phyloP scores from a whole-genome alignment of 2,797 vertebrate species.

The Tangara arthus region DNA sequence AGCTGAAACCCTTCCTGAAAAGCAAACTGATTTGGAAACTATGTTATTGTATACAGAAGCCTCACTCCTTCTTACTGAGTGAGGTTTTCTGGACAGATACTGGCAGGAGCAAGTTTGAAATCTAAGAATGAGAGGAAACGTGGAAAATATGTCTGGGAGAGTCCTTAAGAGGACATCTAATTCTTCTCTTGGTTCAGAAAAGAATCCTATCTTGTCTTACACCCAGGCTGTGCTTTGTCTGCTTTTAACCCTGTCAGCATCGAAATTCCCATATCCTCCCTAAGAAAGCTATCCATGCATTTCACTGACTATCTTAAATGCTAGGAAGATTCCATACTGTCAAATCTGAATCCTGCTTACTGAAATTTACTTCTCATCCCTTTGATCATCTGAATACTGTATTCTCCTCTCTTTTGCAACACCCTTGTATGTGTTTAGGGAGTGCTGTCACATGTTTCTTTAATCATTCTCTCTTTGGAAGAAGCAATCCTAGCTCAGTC shows the following conservation, averaged over 20 bases:
- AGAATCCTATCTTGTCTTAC: neutral
- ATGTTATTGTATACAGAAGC: neutral
- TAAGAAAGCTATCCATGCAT: neutral
- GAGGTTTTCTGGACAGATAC: neutral
- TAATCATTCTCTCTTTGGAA: neutral
- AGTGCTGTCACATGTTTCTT: neutral
- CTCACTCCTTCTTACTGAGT: neutral
- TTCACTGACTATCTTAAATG: neutral
- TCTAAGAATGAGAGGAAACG: neutral
- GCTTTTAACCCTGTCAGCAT: neutral
- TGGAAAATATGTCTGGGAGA: neutral
- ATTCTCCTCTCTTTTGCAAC: neutral
- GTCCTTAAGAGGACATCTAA: neutral
- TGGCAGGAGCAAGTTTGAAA: neutral
- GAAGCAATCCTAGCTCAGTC: neutral
- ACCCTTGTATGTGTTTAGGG: neutral
- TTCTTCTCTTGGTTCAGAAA: neutral
- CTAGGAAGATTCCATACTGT: neutral
- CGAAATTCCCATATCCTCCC: neutral
- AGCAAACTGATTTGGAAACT: neutral
- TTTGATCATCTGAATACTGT: neutral
- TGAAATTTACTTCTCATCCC: neutral
- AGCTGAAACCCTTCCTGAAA: neutral
- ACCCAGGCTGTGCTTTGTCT: neutral
- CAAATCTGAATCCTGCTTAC: neutral